Evolutionary conservation across 1,140 invertebrate genomes (phyloP), one percentile per base, ranked within the genome.

Genomic region (Heterodera carotae): DNA sequence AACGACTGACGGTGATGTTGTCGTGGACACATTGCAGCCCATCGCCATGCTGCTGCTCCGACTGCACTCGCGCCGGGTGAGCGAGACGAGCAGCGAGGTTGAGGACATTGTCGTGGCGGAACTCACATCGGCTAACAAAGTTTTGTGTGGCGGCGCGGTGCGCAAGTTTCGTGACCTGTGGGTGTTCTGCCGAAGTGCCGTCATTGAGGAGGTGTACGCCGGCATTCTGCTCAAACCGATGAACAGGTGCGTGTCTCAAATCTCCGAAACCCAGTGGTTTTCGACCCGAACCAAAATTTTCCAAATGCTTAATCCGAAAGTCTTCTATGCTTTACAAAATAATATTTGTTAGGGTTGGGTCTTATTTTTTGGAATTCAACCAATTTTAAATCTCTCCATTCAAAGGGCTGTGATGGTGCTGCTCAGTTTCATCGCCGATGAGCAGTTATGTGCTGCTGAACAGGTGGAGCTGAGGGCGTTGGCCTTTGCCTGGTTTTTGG

Each of bases 401-500:
- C n/a, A n/a, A 31, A 81, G 84, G 31, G 85, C 82, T 56, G 59
- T 87, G 18, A 86, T 87, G 86, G 79, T 88, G 2, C 76, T 87
- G 43, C 75, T 87, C 1, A 82, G 86, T n/a, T 81, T 83, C 29
- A 64, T 87, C 33, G 81, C 85, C 5, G 86, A 87, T 70, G 86
- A 83, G 34, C 76, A 75, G 6, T 43, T 79, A 18, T 62, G 76
- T 33, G 53, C 53, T 34, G 77, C 53, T 34, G 77, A 79, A 73
- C 68, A 69, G 76, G 69, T 75, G 22, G 82, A 87, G 66, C 66
- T 87, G 36, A 77, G 76, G 56, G 79, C 76, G 7, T 76, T 86
- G 15, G 86, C 84, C 3, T 76, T 76, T 15, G 69, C 83, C 6
- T 87, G 85, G 85, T 84, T 87, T 39, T 86, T 94, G 59, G 93